phyloP scores from a whole-genome alignment of 2,888 invertebrate species.

The Cataglyphis altisquamis region DNA sequence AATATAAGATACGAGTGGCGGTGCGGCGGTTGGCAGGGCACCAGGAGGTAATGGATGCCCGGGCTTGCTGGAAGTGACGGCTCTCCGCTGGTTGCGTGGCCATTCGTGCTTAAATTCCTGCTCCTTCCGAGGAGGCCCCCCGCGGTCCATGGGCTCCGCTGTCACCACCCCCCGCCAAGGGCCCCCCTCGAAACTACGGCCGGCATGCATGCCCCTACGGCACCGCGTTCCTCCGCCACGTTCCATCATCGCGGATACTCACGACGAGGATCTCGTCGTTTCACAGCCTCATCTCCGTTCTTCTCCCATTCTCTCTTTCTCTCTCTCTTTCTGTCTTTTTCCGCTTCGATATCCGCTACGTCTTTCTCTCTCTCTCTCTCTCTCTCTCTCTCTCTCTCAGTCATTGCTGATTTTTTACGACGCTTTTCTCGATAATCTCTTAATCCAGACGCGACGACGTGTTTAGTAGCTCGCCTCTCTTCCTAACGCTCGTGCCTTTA shows the following conservation, averaged over 20 bases:
- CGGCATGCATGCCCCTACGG: slow-evolving; percentile 73
- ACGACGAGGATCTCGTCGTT: slow-evolving; percentile 39
- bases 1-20: slow-evolving; percentile 85
- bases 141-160: slow-evolving; percentile 85
- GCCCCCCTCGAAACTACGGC: slow-evolving; percentile 81
- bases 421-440: slow-evolving; percentile 70
- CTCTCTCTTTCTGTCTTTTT: slow-evolving; percentile 13
- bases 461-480: slow-evolving; percentile 19
- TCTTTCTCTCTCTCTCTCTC: slow-evolving; percentile 10
- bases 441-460: slow-evolving; percentile 55
- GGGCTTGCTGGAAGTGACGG: slow-evolving; percentile 85
- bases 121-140: slow-evolving; percentile 88
- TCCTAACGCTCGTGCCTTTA: not conserved
- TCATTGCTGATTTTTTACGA: slow-evolving; percentile 55
- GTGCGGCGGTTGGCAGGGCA: slow-evolving; percentile 85
- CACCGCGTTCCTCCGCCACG: slow-evolving; percentile 64
- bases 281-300: slow-evolving; percentile 54
- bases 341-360: too few species aligned
- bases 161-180: slow-evolving; percentile 86
- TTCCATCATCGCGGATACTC: slow-evolving; percentile 47
- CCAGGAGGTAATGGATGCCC: slow-evolving; percentile 86
- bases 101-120: slow-evolving; percentile 86
- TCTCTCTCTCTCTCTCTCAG: slow-evolving; percentile 22
- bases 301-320: slow-evolving; percentile 5
- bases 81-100: slow-evolving; percentile 85